Percentiles rank a stretch among this genome's conserved stretches.
These are phyloP conservation scores for Drosophila littoralis DNA, from an alignment of 1,140 invertebrate genomes.

Conservation along the genomic window DNA sequence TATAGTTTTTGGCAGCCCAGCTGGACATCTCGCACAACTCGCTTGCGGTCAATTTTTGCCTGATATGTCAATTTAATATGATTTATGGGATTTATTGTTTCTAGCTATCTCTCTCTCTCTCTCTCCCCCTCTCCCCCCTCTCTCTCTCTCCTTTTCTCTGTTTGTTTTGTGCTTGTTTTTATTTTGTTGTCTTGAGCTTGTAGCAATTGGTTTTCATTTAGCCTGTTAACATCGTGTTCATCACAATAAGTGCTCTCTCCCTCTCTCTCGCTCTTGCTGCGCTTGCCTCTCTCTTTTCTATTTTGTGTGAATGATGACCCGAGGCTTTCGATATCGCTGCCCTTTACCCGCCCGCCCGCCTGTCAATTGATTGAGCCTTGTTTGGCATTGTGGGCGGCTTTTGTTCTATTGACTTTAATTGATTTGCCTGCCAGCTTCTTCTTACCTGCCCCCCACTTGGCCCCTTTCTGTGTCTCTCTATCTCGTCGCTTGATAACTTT, in stretches of 20 bases:
- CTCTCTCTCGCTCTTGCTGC: conserved; percentile 14
- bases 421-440: conserved; percentile 52
- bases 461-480: not conserved
- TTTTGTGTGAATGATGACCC: conserved; percentile 72
- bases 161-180: conserved; percentile 36
- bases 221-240: conserved; percentile 81
- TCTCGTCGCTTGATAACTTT: conserved; percentile 71
- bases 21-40: conserved; percentile 26
- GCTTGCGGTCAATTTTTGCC: conserved; percentile 76
- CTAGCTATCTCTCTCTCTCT: conserved; percentile 42
- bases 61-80: conserved; percentile 83
- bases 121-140: conserved; percentile 12
- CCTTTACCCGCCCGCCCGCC: conserved; percentile 12
- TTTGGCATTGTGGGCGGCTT: conserved; percentile 48
- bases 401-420: conserved; percentile 75
- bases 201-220: conserved; percentile 81
- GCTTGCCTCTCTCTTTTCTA: conserved; percentile 31
- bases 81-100: conserved; percentile 82
- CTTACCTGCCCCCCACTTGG: not conserved
- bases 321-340: conserved; percentile 64
- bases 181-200: conserved; percentile 63
- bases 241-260: conserved; percentile 77
- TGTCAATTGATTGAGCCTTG: conserved; percentile 68
- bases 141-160: conserved; percentile 1
- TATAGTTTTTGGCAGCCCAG: not conserved